Conservation (phyloP, 2,888 invertebrate genomes). For the Ceraclea dissimilis region DNA sequence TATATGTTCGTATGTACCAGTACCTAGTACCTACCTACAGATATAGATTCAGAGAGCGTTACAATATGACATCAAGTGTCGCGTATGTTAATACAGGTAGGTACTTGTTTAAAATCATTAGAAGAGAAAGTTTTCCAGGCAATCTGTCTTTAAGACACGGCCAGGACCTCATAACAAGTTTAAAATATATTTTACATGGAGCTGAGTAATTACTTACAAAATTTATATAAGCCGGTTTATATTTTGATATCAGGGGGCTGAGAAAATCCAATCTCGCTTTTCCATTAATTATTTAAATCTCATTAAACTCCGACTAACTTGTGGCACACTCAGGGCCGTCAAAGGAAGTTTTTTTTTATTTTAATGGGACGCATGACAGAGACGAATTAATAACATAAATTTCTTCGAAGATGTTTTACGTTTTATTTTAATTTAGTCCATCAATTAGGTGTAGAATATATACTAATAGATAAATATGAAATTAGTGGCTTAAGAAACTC, state of each 20-base stretch:
- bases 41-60: too few species aligned
- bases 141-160: conserved; percentile 22
- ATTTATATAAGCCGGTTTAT: conserved; percentile 27
- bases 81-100: not conserved
- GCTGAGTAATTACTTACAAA: conserved; percentile 27
- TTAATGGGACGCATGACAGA: conserved; percentile 25
- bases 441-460: too few species aligned
- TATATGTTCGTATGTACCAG: not conserved
- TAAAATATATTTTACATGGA: conserved; percentile 27
- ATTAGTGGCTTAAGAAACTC: too few species aligned
- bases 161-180: conserved; percentile 25
- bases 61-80: too few species aligned
- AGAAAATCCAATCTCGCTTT: conserved; percentile 49
- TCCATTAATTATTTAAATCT: conserved; percentile 53
- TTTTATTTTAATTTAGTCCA: too few species aligned
- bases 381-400: too few species aligned
- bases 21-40: not conserved
- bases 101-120: conserved; percentile 22
- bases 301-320: conserved; percentile 47
- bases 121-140: conserved; percentile 27
- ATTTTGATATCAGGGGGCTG: conserved; percentile 28
- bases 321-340: conserved; percentile 27
- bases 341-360: conserved; percentile 26
- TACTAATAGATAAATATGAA: too few species aligned
- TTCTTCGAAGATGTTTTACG: too few species aligned